Base-by-base conservation (phyloP, 2,113 vertebrate species). In the Columbina picui region DNA sequence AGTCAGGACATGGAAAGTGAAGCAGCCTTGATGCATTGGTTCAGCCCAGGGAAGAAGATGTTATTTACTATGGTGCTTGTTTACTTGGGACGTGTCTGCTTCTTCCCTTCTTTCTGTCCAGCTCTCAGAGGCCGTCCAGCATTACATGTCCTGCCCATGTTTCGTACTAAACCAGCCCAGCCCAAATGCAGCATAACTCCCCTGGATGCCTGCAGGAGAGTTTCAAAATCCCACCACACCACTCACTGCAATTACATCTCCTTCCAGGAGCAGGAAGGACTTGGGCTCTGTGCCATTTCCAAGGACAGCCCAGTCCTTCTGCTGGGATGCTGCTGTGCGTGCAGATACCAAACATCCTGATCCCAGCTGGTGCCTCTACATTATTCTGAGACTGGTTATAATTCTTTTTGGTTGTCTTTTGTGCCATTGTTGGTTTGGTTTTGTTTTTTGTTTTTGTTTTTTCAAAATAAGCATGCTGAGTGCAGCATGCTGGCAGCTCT, bases 321-420 rank as follows among this genome's bases (percentile, higher is more conserved):
- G 89, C n/a, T 0, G 0, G 19, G 36, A 30, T 32, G 13, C 29
- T 80, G 29, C 63, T 57, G 49, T 26, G 17, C 4, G 0, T 34
- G n/a, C 55, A 90, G 50, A 56, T 57, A 32, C 79, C 68, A 56
- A 69, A 69, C 22, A 43, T 41, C 60, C 67, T 50, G 5, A 45
- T 77, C n/a, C 38, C 75, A 88, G 43, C 30, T 68, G 10, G 17
- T 79, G 49, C 36, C 52, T 82, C 84, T 78, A 20, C 82, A 34
- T 71, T 75, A 67, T 29, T 80, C 29, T 7, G 27, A 64, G 53
- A 26, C 5, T 22, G 7, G 41, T 89, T 71, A 68, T 36, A 29
- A 49, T 68, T 56, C 26, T 64, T 69, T 74, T 41, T 63, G 2
- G 2, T 52, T 52, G 50, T 27, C 7, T 26, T 52, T 52, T 26